Evolutionary conservation across 2,113 vertebrate genomes (phyloP).

Genomic region (Ahaetulla prasina): DNA sequence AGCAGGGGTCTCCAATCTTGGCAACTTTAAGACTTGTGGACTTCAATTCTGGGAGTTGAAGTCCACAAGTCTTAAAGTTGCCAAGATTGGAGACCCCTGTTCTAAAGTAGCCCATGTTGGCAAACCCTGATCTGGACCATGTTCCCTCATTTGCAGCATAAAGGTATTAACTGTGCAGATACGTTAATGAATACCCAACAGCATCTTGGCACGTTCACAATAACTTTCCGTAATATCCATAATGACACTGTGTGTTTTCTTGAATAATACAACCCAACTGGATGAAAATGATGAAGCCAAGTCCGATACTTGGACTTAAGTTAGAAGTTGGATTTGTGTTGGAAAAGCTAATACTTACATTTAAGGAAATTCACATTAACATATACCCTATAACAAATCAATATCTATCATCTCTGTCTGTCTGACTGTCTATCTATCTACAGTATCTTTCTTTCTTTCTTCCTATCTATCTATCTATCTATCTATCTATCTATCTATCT

Average conservation of each 20-base stretch:
- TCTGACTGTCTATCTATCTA: too few relatives aligned
- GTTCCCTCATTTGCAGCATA: slow-evolving; percentile 47
- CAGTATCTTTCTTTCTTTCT: too few relatives aligned
- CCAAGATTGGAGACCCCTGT: too few relatives aligned
- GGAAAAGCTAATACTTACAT: neutral
- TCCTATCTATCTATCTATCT: too few relatives aligned
- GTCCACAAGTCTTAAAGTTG: too few relatives aligned
- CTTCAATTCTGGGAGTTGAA: too few relatives aligned
- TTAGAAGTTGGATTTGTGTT: neutral
- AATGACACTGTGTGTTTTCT: neutral
- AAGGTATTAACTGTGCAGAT: slow-evolving; percentile 30
- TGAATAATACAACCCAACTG: neutral
- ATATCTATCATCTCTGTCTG: neutral
- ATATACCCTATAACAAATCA: neutral
- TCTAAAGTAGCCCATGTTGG: neutral
- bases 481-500: neutral
- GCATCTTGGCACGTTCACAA: slow-evolving; percentile 26
- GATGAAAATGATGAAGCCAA: neutral
- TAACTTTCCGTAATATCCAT: neutral
- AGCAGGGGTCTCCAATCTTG: too few relatives aligned
- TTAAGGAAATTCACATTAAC: neutral
- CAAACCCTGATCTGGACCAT: slow-evolving; percentile 3
- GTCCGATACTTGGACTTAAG: neutral
- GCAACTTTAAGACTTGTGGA: too few relatives aligned
- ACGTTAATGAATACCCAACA: neutral